Base-by-base conservation (phyloP, 1,140 invertebrate genomes). In the Euura lappo region DNA sequence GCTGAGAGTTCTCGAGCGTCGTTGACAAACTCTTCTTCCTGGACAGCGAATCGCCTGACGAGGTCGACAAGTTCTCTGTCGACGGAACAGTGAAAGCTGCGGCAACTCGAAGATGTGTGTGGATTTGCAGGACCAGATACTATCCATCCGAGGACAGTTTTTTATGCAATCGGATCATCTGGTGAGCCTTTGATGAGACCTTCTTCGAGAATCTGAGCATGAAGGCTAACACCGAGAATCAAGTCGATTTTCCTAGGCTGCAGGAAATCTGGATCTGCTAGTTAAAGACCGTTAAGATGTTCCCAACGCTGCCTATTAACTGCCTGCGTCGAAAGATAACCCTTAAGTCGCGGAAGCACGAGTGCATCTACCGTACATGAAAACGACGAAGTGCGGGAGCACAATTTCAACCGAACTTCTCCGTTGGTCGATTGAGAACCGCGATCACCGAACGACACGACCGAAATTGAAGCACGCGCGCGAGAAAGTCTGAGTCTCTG, bases 61-160 rank as follows among this genome's bases (percentile, higher is more conserved):
- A 73, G 69, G 3, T 45, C 44, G 46, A 42, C 0, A 69, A 28
- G 43, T 13, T 74, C 45, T 70, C 4, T 45, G 69, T 65, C 47
- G 28, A 28, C 28, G 28, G 28, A 28, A 28, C 28, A 28, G 28
- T 28, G 28, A 28, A 28, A 28, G 28, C 28, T 28, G 28, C 1
- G 28, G 47, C 11, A 7, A 69, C 11, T 28, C 7, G 68, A 43
- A 2, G 64, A 28, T 28, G 13, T 70, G 65, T 13, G n/a, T 46
- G 4, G 65, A 44, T 68, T 44, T 44, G 42, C 46, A 68, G 71
- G 47, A 6, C 74, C 74, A 2, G 71, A 68, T 11, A 73, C 44
- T 72, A 75, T 45, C 74, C 74, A 72, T 13, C 69, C 69, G 45
- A 73, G 44, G 60, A 44, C 68, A 1, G 69, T 75, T 43, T 75